phyloP scores from a whole-genome alignment of 2,888 invertebrate genomes.

The Melangyna quadrimaculata region DNA sequence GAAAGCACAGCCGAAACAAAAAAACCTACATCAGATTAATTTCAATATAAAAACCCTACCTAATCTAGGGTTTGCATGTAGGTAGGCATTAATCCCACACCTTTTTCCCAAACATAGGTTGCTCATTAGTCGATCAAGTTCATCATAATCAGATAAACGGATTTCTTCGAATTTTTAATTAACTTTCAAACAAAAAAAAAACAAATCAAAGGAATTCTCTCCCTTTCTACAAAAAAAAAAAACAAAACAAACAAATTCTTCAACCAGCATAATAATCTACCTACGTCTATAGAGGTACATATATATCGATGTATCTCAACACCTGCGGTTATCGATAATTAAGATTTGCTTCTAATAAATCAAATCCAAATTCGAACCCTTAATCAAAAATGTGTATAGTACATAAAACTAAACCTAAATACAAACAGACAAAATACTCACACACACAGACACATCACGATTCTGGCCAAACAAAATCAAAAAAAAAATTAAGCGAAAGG shows the following conservation, averaged over 20 bases:
- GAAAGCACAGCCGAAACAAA: too few relatives aligned
- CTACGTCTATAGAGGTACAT: not conserved
- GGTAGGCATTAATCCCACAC: not conserved
- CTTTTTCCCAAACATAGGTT: not conserved
- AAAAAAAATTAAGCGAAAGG: not conserved
- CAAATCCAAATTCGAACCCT: constrained; percentile 53
- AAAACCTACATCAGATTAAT: not conserved
- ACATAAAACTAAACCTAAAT: not conserved
- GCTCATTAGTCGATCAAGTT: constrained; percentile 15
- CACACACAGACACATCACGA: not conserved
- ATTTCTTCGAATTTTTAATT: constrained; percentile 58
- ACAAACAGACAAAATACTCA: not conserved
- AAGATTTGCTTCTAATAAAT: constrained; percentile 41
- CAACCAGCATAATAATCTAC: constrained; percentile 9
- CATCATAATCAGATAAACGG: constrained; percentile 39
- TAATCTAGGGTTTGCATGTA: not conserved
- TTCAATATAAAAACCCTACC: not conserved
- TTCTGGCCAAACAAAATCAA: not conserved
- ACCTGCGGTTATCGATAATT: constrained; percentile 64
- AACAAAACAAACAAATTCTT: not conserved
- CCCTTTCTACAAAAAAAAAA: not conserved
- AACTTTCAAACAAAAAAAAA: constrained; percentile 12
- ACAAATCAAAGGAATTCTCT: not conserved
- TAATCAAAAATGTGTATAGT: constrained; percentile 20
- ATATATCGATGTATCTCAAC: constrained; percentile 36